Base-by-base conservation (phyloP, 92 coral and sea anemone species). In the Ricordea florida region DNA sequence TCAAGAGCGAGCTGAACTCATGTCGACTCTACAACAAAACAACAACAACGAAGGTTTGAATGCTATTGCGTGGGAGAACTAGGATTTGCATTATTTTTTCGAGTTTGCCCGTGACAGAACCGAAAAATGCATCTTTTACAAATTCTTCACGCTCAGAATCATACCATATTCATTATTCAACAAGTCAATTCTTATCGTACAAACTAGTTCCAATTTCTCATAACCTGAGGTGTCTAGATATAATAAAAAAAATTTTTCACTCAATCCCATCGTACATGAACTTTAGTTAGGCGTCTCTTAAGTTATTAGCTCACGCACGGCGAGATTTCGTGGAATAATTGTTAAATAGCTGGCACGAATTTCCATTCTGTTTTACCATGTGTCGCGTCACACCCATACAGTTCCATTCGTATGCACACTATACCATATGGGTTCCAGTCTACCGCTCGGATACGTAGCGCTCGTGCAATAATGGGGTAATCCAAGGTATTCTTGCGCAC, bases 391-490 rank as follows among this genome's bases (percentile, higher is more conserved):
- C 98, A 94, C 21, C 97, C 98, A 33, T 92, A 94, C 41, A 85
- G 56, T 41, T 94, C 98, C 41, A 68, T 91, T 23, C 98, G 85
- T 93, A 94, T 88, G 51, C 98, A 94, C 0, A 85, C 87, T 48
- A 77, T 76, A 26, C 97, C 97, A 23, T 72, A 76, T 15, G 66
- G 44, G 35, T 82, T 85, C 91, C 96, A 92, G 7, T 92, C 82
- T 78, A 87, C 51, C 22, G 92, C 93, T 11, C 55, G 63, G 40
- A 94, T 74, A 29, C 98, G 92, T 49, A 94, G 31, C 31, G 79
- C 37, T 69, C 89, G 87, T 13, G 97, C 98, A 51, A 90, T 83
- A 66, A 94, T 72, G 24, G 90, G 89, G 5, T 52, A 53, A 15
- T 69, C 67, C 17, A 94, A 55, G 3, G 23, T 37, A 21, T 59